Base-by-base conservation (phyloP, 2,888 invertebrate species). In the Andricus curvator region DNA sequence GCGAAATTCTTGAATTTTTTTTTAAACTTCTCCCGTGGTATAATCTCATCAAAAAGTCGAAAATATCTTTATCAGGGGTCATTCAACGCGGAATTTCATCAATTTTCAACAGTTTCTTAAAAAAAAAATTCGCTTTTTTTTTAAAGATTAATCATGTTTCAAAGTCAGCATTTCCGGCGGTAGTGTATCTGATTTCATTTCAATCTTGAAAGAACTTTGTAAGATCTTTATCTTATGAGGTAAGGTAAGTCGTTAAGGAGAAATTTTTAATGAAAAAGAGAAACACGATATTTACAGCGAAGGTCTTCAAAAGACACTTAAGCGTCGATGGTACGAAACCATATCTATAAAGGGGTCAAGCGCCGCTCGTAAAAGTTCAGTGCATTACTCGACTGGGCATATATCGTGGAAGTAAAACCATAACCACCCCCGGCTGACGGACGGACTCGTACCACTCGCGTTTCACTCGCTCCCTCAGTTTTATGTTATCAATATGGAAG, bases 401-500 rank as follows among this genome's bases (percentile, higher is more conserved):
- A 70, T 70, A 70, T 70, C 74, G 48, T 70, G 33, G 56, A 74
- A 74, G 74, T 74, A 74, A 74, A 74, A 74, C 74, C 74, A 74
- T 74, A 74, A 74, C 74, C 74, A 74, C 56, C 74, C 74, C 33
- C n/a, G 74, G 56, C 74, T 74, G 56, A 74, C 56, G 56, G 56
- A 74, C 74, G 37, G 56, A 56, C 9, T 29, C 56, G 33, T 11
- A 56, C 51, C 33, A 70, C 48, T 25, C 22, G 48, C 33, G 56
- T 74, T 37, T 56, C 74, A 33, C 33, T 51, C n/a, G 51, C 56
- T 51, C 20, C 74, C 74, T 51, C 33, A 51, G 4, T 85, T 88
- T 86, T 85, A 85, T 85, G 86, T 86, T 88, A 88, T 88, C 87
- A 86, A 87, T 88, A 86, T 86, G 81, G 84, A 83, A 70, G 66